Evolutionary conservation across 2,797 vertebrate species (phyloP).

Genomic region (Gallirallus australis): DNA sequence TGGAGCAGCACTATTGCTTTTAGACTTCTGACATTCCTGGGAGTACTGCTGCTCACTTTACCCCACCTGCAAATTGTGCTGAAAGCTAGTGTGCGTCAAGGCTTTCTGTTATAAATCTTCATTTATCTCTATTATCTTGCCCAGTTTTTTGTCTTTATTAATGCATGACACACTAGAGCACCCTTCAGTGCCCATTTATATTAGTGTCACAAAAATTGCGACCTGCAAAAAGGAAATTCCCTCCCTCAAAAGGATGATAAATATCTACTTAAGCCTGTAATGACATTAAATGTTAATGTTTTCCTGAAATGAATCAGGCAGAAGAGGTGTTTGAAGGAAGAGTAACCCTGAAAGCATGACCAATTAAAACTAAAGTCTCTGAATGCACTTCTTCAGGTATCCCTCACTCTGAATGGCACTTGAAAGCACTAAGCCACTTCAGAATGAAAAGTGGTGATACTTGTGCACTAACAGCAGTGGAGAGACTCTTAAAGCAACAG

Average conservation of each 20-base stretch:
- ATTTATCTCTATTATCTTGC: conserved; percentile 31
- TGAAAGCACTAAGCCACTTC: conserved; percentile 5
- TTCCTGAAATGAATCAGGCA: conserved; percentile 18
- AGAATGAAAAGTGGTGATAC: neutral
- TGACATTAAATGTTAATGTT: conserved; percentile 40
- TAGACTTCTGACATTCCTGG: neutral
- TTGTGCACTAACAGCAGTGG: neutral
- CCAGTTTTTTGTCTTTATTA: conserved; percentile 41
- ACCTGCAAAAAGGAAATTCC: conserved; percentile 12
- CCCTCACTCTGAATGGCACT: neutral
- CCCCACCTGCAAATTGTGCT: neutral
- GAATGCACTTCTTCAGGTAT: conserved; percentile 12
- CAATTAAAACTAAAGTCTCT: neutral
- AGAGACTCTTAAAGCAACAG: neutral
- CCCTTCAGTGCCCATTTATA: conserved; percentile 39
- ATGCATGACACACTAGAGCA: neutral
- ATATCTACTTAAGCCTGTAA: conserved; percentile 26
- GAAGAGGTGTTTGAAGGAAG: conserved; percentile 20
- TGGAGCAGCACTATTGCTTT: neutral
- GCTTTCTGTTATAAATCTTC: neutral
- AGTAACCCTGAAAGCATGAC: neutral
- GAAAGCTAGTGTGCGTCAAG: neutral
- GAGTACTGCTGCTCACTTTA: neutral
- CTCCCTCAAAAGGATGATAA: conserved; percentile 15
- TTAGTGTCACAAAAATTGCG: neutral